Base-by-base conservation (phyloP, 2,888 invertebrate species). In the Galerucella pusilla region DNA sequence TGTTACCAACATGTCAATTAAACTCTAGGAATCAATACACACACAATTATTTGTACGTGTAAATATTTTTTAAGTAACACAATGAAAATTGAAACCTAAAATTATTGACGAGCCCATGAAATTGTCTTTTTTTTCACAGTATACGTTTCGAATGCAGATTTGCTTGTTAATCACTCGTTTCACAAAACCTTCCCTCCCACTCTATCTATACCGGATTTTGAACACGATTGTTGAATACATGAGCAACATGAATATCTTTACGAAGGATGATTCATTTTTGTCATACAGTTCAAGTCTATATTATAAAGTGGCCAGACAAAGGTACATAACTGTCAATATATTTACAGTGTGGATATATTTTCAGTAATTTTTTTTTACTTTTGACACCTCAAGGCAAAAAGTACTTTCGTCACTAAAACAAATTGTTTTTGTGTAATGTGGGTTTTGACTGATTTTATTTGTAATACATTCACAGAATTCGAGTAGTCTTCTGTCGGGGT, bases 201-300 rank as follows among this genome's bases (percentile, higher is more conserved):
- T 65, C 20, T 12, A 11, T 45, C n/a, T 16, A 45, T 20, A 65
- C 64, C 64, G 64, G 64, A 65, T 46, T 65, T 65, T 45, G 6
- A 46, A 45, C 42, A 65, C 64, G 45, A 65, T 65, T 46, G 9
- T 65, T 42, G 64, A 65, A 65, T 65, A 65, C 46, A 16, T 65
- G 46, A 65, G 20, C 16, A 57, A 57, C 57, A 20, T 57, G 57
- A n/a, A 65, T 20, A 65, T 65, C 45, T 65, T 35, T 9, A n/a
- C 20, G 46, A 20, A n/a, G n/a, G 42, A 65, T 65, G 64, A 65
- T 65, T 65, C 64, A 65, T n/a, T 63, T 63, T 63, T 63, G n/a
- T 7, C 9, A 52, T n/a, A 52, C 52, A 20, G 20, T 20, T 20
- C 7, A 16, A 57, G 57, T 57, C 57, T 57, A 16, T 57, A 57